phyloP scores from a whole-genome alignment of 1,140 invertebrate species.

The Pygmarrhopalites habei region DNA sequence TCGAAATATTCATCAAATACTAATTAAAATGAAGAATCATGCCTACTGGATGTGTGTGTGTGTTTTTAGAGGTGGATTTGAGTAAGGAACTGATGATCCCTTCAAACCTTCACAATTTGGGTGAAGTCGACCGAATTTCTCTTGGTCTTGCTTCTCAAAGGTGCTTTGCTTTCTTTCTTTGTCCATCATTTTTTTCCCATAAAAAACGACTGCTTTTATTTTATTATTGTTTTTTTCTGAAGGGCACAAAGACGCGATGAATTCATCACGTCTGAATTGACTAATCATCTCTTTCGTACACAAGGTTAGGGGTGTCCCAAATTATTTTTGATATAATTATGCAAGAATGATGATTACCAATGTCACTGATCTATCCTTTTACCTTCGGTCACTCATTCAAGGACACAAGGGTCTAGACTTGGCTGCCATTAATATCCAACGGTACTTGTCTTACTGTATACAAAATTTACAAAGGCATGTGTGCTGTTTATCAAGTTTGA shows the following conservation, averaged over 20 bases:
- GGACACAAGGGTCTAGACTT: constrained; percentile 49
- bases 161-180: too few species aligned
- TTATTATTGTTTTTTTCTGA: too few species aligned
- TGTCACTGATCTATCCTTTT: too few species aligned
- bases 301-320: too few species aligned
- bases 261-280: constrained; percentile 71
- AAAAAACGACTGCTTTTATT: too few species aligned
- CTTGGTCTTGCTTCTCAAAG: constrained; percentile 53
- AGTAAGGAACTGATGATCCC: constrained; percentile 66
- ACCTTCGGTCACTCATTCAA: too few species aligned
- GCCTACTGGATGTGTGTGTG: neutral
- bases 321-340: too few species aligned
- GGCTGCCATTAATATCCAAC: constrained; percentile 55
- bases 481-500: too few species aligned
- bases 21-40: too few species aligned
- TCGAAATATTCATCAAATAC: constrained; percentile 4
- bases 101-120: constrained; percentile 50
- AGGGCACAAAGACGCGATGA: constrained; percentile 70
- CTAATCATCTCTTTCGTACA: constrained; percentile 80
- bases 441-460: constrained; percentile 37
- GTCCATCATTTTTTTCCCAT: too few species aligned
- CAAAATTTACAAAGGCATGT: too few species aligned
- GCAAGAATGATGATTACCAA: too few species aligned
- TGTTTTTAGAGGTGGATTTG: constrained; percentile 60
- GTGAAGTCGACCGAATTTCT: constrained; percentile 68